Evolutionary conservation across 2,888 invertebrate species (phyloP).

Genomic region (Yponomeuta cagnagella): DNA sequence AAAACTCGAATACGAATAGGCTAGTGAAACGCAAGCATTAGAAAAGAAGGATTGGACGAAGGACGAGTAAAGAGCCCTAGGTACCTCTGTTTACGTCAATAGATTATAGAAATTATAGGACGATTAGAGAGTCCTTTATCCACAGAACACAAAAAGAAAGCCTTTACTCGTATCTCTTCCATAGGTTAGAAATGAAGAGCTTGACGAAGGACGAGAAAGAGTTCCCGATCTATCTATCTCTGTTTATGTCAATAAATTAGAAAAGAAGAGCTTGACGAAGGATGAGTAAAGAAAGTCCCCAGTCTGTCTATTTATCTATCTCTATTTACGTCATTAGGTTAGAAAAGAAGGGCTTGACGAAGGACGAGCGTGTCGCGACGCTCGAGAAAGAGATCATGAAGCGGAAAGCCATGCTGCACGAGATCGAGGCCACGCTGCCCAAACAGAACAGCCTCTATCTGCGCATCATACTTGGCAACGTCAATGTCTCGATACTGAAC

Average conservation of each 20-base stretch:
- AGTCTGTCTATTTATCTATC: neutral
- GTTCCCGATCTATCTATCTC: neutral
- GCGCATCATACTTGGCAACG: slow-evolving; percentile 95
- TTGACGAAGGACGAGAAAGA: slow-evolving; percentile 61
- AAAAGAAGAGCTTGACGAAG: slow-evolving; percentile 59
- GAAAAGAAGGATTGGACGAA: too few relatives aligned
- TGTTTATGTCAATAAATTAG: slow-evolving; percentile 38
- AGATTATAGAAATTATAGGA: slow-evolving; percentile 61
- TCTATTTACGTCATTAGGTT: slow-evolving; percentile 36
- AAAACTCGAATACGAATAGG: too few relatives aligned
- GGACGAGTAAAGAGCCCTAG: too few relatives aligned
- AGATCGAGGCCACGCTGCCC: slow-evolving; percentile 95
- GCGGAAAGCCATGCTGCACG: slow-evolving; percentile 89
- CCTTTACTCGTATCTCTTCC: too few relatives aligned
- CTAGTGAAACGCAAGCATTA: too few relatives aligned
- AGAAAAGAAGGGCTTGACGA: slow-evolving; percentile 57
- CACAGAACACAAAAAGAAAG: too few relatives aligned
- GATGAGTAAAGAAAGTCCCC: slow-evolving; percentile 40
- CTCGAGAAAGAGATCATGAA: slow-evolving; percentile 87
- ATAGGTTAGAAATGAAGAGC: slow-evolving; percentile 48
- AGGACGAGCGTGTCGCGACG: slow-evolving; percentile 74
- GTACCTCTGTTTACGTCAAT: too few relatives aligned
- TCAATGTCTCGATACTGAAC: slow-evolving; percentile 97
- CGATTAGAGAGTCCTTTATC: slow-evolving; percentile 31
- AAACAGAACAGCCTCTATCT: slow-evolving; percentile 92